A percentile compares a stretch with the other conserved stretches of the same genome.
Conservation (phyloP, 1,140 invertebrate species). For the Monochamus saltuarius region DNA sequence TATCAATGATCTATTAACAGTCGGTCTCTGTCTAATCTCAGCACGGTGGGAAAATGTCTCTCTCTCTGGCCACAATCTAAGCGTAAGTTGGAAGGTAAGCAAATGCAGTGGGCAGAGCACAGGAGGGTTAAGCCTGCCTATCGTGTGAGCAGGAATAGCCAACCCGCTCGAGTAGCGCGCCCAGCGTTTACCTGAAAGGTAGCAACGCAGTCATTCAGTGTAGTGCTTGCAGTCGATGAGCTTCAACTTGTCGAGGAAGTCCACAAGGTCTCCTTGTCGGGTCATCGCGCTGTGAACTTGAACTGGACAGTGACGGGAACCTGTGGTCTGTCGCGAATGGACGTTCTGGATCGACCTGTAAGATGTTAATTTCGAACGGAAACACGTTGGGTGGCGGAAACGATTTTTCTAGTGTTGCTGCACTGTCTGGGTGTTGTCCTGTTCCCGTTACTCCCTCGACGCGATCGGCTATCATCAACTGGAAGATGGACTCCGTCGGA, state of each 20-base stretch:
- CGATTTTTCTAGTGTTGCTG: constrained; percentile 50
- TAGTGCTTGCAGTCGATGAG: constrained; percentile 49
- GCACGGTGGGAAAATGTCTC: constrained; percentile 4
- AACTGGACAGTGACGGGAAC: neutral
- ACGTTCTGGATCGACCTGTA: constrained; percentile 9
- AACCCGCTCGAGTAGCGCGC: constrained; percentile 47
- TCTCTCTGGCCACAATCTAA: constrained; percentile 12
- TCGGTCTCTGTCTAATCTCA: constrained; percentile 15
- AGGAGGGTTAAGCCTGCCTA: constrained; percentile 48
- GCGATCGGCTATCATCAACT: constrained; percentile 47
- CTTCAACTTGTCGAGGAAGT: constrained; percentile 34
- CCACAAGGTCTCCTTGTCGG: too few relatives aligned
- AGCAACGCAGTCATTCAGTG: constrained; percentile 51
- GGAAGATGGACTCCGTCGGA: constrained; percentile 52
- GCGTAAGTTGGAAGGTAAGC: constrained; percentile 35
- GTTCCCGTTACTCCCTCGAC: constrained; percentile 43
- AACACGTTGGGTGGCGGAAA: constrained; percentile 42
- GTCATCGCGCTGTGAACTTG: constrained; percentile 11
- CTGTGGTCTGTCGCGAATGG: neutral
- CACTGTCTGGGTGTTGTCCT: constrained; percentile 50
- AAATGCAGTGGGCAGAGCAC: constrained; percentile 48
- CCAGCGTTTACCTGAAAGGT: constrained; percentile 45
- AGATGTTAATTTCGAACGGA: constrained; percentile 51
- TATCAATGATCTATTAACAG: constrained; percentile 36
- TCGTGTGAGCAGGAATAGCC: constrained; percentile 47